Percentiles rank a stretch among this genome's conserved stretches.
These are phyloP conservation scores for Anhinga anhinga DNA, from an alignment of 2,113 vertebrate genomes.

Conservation along the genomic window DNA sequence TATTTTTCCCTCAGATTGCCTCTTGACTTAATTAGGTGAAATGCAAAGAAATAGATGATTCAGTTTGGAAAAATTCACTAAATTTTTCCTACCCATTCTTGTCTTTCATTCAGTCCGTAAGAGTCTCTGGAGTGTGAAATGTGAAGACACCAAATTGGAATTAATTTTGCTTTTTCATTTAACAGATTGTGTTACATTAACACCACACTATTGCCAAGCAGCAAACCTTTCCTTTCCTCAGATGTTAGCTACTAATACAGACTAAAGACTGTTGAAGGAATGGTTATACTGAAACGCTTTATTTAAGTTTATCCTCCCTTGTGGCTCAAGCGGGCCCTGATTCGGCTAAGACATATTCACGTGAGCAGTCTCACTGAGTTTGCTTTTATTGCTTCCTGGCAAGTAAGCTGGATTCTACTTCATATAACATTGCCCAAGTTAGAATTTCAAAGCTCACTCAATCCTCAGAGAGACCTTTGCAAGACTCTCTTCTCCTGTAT, in stretches of 20 bases:
- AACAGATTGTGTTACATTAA: conserved; percentile 69
- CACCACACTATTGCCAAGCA: conserved; percentile 59
- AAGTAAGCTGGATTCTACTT: conserved; percentile 43
- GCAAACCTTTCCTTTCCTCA: conserved; percentile 57
- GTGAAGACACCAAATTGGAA: conserved; percentile 67
- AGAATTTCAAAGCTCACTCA: conserved; percentile 46
- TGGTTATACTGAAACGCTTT: conserved; percentile 47
- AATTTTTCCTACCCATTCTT: not conserved
- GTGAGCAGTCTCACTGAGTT: conserved; percentile 15
- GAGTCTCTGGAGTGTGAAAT: conserved; percentile 67
- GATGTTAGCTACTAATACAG: conserved; percentile 62
- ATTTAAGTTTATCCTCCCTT: conserved; percentile 51
- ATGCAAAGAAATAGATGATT: not conserved
- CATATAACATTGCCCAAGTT: conserved; percentile 12
- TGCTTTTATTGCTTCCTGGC: conserved; percentile 51
- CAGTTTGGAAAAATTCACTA: not conserved
- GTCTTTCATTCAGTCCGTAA: conserved; percentile 51
- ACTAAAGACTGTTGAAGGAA: conserved; percentile 32
- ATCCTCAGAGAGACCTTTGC: conserved; percentile 26
- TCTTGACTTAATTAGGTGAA: conserved; percentile 9
- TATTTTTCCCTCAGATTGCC: not conserved
- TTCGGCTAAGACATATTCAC: conserved; percentile 40
- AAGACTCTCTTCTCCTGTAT: not conserved
- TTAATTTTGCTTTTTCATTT: conserved; percentile 70
- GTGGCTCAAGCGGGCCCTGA: not conserved